A percentile compares a stretch with the other conserved stretches of the same genome.
Evolutionary conservation across 2,113 vertebrate genomes (phyloP).

Genomic region (Capreolus pygargus): DNA sequence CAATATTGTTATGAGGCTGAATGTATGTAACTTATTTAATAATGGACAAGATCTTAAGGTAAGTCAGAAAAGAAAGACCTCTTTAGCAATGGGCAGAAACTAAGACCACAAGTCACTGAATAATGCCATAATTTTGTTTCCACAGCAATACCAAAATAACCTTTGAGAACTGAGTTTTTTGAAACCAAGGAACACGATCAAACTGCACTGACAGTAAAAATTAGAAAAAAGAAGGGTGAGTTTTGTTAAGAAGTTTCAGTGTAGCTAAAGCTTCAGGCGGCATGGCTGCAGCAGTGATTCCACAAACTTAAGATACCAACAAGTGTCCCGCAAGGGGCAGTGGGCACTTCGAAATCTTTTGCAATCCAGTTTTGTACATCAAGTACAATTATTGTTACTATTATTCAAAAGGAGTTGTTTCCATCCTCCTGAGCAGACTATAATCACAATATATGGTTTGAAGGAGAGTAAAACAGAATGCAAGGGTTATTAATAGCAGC

Average conservation of each 20-base stretch:
- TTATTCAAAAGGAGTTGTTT: slow-evolving; percentile 56
- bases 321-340: slow-evolving; percentile 20
- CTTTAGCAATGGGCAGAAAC: slow-evolving; percentile 39
- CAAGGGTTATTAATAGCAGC: slow-evolving; percentile 37
- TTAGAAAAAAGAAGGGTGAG: not conserved
- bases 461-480: slow-evolving; percentile 53
- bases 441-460: slow-evolving; percentile 41
- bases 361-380: slow-evolving; percentile 32
- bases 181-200: slow-evolving; percentile 24
- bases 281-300: slow-evolving; percentile 7
- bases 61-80: slow-evolving; percentile 42
- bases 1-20: not conserved
- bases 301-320: slow-evolving; percentile 8
- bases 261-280: slow-evolving; percentile 36
- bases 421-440: slow-evolving; percentile 55
- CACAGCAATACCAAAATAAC: slow-evolving; percentile 46
- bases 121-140: slow-evolving; percentile 13
- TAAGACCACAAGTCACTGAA: slow-evolving; percentile 33
- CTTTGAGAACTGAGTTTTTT: not conserved
- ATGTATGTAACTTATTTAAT: not conserved
- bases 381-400: slow-evolving; percentile 37
- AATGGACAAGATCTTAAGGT: not conserved
- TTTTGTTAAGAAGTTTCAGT: slow-evolving; percentile 52
- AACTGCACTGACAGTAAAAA: slow-evolving; percentile 42
- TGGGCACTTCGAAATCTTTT: slow-evolving; percentile 25